Evolutionary conservation across 2,888 invertebrate genomes (phyloP), one percentile per base, ranked within the genome.

Genomic region (Branchipolynoe longqiensis): DNA sequence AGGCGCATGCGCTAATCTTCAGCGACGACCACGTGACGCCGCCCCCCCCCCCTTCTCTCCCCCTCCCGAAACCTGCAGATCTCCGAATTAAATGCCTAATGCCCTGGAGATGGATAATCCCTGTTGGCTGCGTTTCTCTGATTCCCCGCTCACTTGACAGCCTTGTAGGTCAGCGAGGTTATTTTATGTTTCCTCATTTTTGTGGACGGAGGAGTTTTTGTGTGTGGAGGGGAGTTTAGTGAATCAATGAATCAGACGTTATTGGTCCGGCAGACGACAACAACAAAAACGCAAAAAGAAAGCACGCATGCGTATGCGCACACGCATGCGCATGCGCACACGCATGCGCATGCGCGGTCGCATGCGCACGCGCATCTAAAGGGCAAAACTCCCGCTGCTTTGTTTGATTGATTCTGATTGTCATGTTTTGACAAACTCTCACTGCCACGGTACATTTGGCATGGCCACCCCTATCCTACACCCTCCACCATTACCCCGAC

Each of bases 361-460:
- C n/a, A 8, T 6, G 62, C 14, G 18, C 48, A 8, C 48, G 48
- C 8, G 48, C 48, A 58, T 25, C 4, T 25, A 58, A 4, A 25
- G 58, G 12, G 69, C 38, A 14, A 69, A 2, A 33, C 69, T 69
- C 69, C 6, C 0, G 38, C 6, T 14, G 69, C 69, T 69, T 69
- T 69, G 69, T 69, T 69, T 69, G 69, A 69, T 69, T 69, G 38
- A 69, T 69, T 69, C 25, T 69, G 69, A 69, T 69, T 69, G 69
- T 38, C 69, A 12, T 69, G 69, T 69, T 69, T 69, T 69, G 69
- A 69, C 69, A 69, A 69, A 69, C 69, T 69, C 38, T 69, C 38
- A 69, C 38, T 38, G 36, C 14, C 69, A 69, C n/a, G 69, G 36
- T 69, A 36, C 69, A 69, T 4, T 69, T 33, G 36, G 12, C 36